Evolutionary conservation across 37 sponge, comb jelly and placozoan species (phyloP), one percentile per base, ranked within the genome.

Genomic region (Agelas oroides): DNA sequence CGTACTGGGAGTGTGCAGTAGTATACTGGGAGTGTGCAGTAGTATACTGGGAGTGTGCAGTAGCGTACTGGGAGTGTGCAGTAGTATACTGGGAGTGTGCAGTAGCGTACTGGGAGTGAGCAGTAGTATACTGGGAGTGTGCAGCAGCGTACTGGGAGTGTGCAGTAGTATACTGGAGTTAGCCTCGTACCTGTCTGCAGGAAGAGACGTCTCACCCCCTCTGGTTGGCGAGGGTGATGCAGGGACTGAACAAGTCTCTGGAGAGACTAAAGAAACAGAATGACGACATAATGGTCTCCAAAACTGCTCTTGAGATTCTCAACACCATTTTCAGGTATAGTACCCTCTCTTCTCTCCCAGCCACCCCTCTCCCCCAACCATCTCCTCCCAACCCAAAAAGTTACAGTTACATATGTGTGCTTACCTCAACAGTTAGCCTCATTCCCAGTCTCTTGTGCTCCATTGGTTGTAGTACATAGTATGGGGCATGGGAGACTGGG

Each of bases 281-380:
- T 63, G n/a, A n/a, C 46, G 80, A 74, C 37, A 55, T 90, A 31
- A n/a, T 77, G 16, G 80, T 46, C 18, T 54, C 85, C 39, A 90
- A 90, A 36, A 84, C 75, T 17, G 72, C 90, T 15, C 75, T 90
- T 61, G 79, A 68, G 58, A 84, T 90, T 24, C 62, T 90, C 46
- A 71, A 90, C 60, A 79, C 85, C 67, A 90, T 90, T 32, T 59
- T 71, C 75, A 84, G 80, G 90, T 90, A 46, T 46, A 46, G n/a
- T n/a, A n/a, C n/a, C n/a, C n/a, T n/a, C n/a, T n/a, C n/a, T n/a
- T n/a, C n/a, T n/a, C n/a, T 58, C 59, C 20, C 20, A 21, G 17
- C 59, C 20, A 21, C 59, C 20, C 59, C 59, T 58, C 59, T 58
- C n/a, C n/a, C n/a, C n/a, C n/a, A n/a, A n/a, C n/a, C n/a, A n/a